phyloP scores from a whole-genome alignment of 2,113 vertebrate genomes.

The Gallinago media region DNA sequence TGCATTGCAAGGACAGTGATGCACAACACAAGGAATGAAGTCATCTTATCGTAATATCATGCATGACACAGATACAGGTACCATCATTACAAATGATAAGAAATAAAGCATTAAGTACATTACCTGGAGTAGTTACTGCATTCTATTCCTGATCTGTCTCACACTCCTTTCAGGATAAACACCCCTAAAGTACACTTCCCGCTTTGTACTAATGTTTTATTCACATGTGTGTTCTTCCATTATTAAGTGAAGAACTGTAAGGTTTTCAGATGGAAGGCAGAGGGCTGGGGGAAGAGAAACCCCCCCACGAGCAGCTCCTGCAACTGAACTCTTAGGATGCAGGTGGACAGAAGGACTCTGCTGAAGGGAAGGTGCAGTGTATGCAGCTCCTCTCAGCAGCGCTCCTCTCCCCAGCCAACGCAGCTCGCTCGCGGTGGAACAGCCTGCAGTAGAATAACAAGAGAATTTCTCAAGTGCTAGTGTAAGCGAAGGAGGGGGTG shows the following conservation, averaged over 20 bases:
- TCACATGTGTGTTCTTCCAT: neutral
- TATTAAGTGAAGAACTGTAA: neutral
- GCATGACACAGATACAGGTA: neutral
- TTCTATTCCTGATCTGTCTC: constrained; percentile 37
- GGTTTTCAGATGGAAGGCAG: neutral
- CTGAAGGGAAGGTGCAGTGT: neutral
- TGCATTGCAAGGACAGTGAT: constrained; percentile 21
- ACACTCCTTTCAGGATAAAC: constrained; percentile 14
- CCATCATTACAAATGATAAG: neutral
- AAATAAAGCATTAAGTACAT: constrained; percentile 44
- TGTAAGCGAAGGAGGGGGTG: constrained; percentile 28
- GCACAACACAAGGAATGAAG: constrained; percentile 22
- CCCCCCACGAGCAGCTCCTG: neutral
- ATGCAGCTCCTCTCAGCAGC: constrained; percentile 23
- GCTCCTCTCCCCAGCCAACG: constrained; percentile 13
- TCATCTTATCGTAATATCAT: neutral
- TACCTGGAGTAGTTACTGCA: constrained; percentile 52
- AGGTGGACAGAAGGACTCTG: neutral
- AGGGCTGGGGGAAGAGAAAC: neutral
- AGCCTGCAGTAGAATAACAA: constrained; percentile 19
- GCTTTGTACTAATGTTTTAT: neutral
- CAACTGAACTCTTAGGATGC: neutral
- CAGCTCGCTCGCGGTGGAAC: neutral
- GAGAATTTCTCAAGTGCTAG: constrained; percentile 36
- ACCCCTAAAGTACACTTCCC: constrained; percentile 4